Percentiles rank a stretch among this genome's conserved stretches.
phyloP scores from a whole-genome alignment of 2,113 vertebrate species.

The Hepsetus odoe region DNA sequence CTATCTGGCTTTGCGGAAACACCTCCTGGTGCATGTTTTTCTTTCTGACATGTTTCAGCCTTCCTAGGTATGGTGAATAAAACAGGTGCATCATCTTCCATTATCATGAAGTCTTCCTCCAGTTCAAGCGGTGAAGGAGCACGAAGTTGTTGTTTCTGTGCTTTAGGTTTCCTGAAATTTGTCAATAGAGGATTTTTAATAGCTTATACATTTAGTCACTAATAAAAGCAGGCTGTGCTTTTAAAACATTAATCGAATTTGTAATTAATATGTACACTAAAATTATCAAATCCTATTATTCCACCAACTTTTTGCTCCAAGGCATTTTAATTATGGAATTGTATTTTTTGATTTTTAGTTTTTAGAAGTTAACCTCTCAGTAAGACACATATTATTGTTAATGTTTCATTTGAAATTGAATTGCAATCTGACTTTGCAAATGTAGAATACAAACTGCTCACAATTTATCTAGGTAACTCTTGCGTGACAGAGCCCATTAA shows the following conservation, averaged over 20 bases:
- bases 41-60: conserved; percentile 37
- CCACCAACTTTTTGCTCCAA: too few species aligned
- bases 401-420: background rate
- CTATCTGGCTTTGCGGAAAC: conserved; percentile 36
- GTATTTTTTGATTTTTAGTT: too few species aligned
- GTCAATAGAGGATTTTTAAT: background rate
- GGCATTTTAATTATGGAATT: too few species aligned
- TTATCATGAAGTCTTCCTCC: conserved; percentile 74
- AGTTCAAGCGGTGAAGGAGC: conserved; percentile 46
- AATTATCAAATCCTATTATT: too few species aligned
- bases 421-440: background rate
- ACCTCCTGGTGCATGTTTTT: conserved; percentile 41
- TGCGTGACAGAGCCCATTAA: background rate
- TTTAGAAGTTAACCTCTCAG: too few species aligned
- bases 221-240: background rate
- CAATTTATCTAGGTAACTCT: too few species aligned
- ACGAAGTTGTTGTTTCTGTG: conserved; percentile 37
- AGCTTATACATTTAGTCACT: background rate
- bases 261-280: too few species aligned
- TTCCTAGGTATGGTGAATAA: conserved; percentile 66
- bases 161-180: conserved; percentile 48
- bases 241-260: background rate
- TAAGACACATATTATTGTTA: too few species aligned
- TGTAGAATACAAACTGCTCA: too few species aligned
- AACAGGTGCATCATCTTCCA: conserved; percentile 69